Base-by-base conservation (phyloP, 2,888 invertebrate genomes). In the Chymomyza procnemis region DNA sequence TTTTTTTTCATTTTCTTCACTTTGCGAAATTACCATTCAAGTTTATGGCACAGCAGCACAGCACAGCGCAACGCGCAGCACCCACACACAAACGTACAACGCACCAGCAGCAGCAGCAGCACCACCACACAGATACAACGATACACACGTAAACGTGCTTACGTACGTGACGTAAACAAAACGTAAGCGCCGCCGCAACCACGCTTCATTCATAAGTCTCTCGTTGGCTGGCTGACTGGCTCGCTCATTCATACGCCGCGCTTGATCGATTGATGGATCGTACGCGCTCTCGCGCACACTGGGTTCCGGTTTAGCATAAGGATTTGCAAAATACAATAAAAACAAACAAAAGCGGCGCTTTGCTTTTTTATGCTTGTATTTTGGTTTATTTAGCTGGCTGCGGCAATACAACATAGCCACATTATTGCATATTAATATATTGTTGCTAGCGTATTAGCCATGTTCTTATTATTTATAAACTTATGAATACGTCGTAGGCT, bases 11-110 rank as follows among this genome's bases (percentile, higher is more conserved):
- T 14, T 48, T 48, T 50, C 19, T 54, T 54, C 21, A 2, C 21
- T 54, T 54, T 62, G 80, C 74, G 68, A 80, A 84, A 83, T 84
- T 84, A 81, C 84, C 80, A 69, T 72, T 75, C 61, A 65, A 69
- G 71, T 64, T 71, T 60, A 62, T 54, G 68, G 65, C 67, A 41
- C 48, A 67, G 65, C 67, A 41, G 6, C 46, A n/a, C n/a, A 22
- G 22, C 22, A 22, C 16, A 41, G 3, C 22, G 47, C 4, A 4
- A 47, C 3, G 16, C 47, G 50, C 16, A 16, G 62, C 76, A 71
- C 75, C 69, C 73, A 66, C 81, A 72, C 73, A 60, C 22, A 30
- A 16, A 50, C 41, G 30, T 14, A 59, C 4, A n/a, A 47, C 55
- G 56, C 26, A 12, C 19, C 41, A 18, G 12, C 9, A 1, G 26